These are phyloP conservation scores for Listronotus bonariensis DNA, from an alignment of 1,140 invertebrate genomes.

Conservation along the genomic window DNA sequence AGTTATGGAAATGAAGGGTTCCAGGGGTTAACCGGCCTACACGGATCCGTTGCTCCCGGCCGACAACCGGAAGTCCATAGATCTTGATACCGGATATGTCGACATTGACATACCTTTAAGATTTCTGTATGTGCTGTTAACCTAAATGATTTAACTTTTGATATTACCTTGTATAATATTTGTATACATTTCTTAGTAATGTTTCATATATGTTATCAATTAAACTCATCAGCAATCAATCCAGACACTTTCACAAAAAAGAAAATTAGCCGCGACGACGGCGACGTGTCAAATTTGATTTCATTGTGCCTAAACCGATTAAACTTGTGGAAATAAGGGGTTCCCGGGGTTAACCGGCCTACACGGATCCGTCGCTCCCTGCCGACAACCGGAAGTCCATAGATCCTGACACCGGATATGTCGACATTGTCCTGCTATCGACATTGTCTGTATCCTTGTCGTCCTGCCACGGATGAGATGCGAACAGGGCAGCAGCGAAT, in stretches of 20 bases:
- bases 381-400: conserved; percentile 18
- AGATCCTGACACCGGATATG: conserved; percentile 26
- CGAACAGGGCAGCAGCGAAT: conserved; percentile 22
- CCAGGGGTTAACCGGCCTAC: conserved; percentile 8
- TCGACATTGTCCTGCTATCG: conserved; percentile 26
- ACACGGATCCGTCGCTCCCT: too few relatives aligned
- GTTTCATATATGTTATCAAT: too few relatives aligned
- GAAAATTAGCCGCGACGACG: background rate
- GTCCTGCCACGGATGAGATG: conserved; percentile 21
- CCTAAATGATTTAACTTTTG: too few relatives aligned
- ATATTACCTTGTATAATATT: too few relatives aligned
- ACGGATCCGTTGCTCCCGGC: too few relatives aligned
- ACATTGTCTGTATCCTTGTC: conserved; percentile 17
- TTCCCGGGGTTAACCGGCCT: conserved; percentile 8
- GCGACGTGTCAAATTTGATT: background rate
- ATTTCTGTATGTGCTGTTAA: too few relatives aligned
- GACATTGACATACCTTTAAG: too few relatives aligned
- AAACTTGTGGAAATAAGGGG: conserved; percentile 4
- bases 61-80: conserved; percentile 24
- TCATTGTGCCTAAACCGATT: background rate
- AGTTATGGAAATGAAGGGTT: background rate
- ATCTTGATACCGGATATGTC: conserved; percentile 24
- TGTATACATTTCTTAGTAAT: too few relatives aligned
- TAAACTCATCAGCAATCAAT: too few relatives aligned
- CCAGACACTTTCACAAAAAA: background rate